Base-by-base conservation (phyloP, 2,888 invertebrate genomes). In the Parnassius apollo region DNA sequence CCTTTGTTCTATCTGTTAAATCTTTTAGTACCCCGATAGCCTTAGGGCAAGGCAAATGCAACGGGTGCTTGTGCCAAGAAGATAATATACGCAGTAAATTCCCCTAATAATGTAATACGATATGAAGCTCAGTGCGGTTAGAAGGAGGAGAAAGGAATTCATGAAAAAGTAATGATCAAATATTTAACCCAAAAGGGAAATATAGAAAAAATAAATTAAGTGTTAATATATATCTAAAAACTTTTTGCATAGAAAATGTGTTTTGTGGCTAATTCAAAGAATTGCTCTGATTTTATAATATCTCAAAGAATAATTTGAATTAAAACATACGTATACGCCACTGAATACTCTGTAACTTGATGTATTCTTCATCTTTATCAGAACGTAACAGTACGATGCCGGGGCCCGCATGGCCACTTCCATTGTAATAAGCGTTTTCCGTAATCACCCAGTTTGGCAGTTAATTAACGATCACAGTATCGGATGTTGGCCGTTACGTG, bases 1-100 rank as follows among this genome's bases (percentile, higher is more conserved):
- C 54, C 42, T 58, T 62, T 54, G 58, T 58, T 58, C 45, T 11
- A 54, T n/a, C n/a, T n/a, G n/a, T n/a, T n/a, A n/a, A n/a, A n/a
- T 58, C 18, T 55, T 54, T 58, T 54, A 54, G 58, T 50, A 25
- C 58, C 18, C 12, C 42, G 54, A 48, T 55, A 48, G 62, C 53
- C 62, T 62, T 48, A 54, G 48, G 49, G 53, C 57, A 49, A 48
- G 49, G 58, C 62, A 58, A 62, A 58, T 50, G 62, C 48, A 44
- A 13, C 45, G 58, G 58, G 18, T 54, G 13, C 53, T 45, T 44
- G 54, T 62, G 62, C 62, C 62, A 62, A 62, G 58, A 58, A 58
- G 48, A 58, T 49, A 53, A 58, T 49, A 49, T 44, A 50, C 44
- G 44, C 54, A 50, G 42, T 45, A 54, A 58, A 62, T 58, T 62